A percentile compares a stretch with the other conserved stretches of the same genome.
phyloP scores from a whole-genome alignment of 2,113 vertebrate genomes.

The Corydoras sp. region DNA sequence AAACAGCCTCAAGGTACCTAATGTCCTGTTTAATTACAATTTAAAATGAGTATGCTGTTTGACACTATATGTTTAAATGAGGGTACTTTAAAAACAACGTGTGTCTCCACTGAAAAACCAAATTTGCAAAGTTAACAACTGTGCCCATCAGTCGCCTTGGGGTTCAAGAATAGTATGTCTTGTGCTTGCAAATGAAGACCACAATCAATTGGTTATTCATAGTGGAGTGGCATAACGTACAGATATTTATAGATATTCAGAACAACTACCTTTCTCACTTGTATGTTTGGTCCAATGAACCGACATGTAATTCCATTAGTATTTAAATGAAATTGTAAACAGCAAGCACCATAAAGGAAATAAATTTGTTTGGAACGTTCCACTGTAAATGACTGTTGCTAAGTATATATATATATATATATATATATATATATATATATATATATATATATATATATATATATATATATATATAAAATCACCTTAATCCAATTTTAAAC shows the following conservation, averaged over 20 bases:
- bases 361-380: too few species aligned
- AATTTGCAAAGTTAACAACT: slow-evolving; percentile 43
- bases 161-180: slow-evolving; percentile 36
- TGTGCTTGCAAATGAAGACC: slow-evolving; percentile 33
- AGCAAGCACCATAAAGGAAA: too few species aligned
- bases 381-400: too few species aligned
- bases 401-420: too few species aligned
- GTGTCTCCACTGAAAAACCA: slow-evolving; percentile 43
- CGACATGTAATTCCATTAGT: too few species aligned
- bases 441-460: too few species aligned
- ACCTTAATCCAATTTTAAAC: too few species aligned
- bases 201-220: slow-evolving; percentile 25
- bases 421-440: too few species aligned
- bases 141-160: slow-evolving; percentile 13
- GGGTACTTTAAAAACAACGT: slow-evolving; percentile 65
- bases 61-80: slow-evolving; percentile 71
- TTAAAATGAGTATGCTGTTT: slow-evolving; percentile 73
- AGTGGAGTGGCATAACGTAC: not conserved
- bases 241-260: slow-evolving; percentile 5
- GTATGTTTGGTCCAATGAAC: too few species aligned
- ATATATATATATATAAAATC: too few species aligned
- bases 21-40: slow-evolving; percentile 79
- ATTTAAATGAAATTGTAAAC: too few species aligned
- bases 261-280: too few species aligned
- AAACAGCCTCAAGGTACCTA: slow-evolving; percentile 76